Base-by-base conservation (phyloP, 1,140 invertebrate genomes). In the Brachionus calyciflorus region DNA sequence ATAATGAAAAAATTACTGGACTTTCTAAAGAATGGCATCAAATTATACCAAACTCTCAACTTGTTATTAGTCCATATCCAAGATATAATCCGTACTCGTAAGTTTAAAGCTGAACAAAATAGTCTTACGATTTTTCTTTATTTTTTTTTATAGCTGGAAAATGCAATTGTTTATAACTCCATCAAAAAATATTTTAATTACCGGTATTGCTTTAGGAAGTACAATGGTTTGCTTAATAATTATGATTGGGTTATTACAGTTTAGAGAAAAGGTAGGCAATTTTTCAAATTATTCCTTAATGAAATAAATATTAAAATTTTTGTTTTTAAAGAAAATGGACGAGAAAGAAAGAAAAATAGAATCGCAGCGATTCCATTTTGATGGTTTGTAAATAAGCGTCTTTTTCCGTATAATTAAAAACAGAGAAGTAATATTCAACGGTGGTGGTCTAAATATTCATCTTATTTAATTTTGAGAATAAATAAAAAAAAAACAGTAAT, bases 11-110 rank as follows among this genome's bases (percentile, higher is more conserved):
- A 57, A 44, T 76, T 21, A 6, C 6, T 7, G 24, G 40, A 49
- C 69, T 17, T 81, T 80, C 28, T 60, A 84, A 82, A 65, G 77
- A 77, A 57, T 97, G 92, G 91, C 90, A 90, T 0, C 93, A 96
- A 83, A 91, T 98, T 40, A 98, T 99, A 81, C 96, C 92, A 37
- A 99, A 97, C 83, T 97, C 95, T 1, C 95, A 98, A 85, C 91
- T 99, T 83, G 91, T 98, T 19, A 90, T 98, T 1, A 93, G 98
- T 78, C 96, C 96, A 3, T 89, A 90, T 82, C 93, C 94, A 6
- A 87, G 89, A 2, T 85, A 89, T 77, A 87, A 92, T 53, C 90
- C 93, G 5, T 88, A 86, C 6, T 88, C 89, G 81, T 83, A 79
- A 76, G 79, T 5, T 60, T 60, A 14, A n/a, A 63, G 7, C 1